phyloP scores from a whole-genome alignment of 2,797 vertebrate species.

The Hemitrygon akajei region DNA sequence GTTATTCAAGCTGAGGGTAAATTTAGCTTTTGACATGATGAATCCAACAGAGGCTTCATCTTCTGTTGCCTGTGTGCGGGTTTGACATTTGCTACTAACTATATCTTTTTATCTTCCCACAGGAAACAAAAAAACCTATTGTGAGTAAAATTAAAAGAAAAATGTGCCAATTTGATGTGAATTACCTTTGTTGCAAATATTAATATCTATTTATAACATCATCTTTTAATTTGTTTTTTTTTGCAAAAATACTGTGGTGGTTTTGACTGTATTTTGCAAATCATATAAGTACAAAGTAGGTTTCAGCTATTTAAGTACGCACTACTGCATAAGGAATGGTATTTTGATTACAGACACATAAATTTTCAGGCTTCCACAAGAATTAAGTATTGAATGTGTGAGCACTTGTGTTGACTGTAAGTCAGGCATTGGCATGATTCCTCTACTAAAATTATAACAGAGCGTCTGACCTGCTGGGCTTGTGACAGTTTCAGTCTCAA shows the following conservation, averaged over 20 bases:
- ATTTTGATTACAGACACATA: not conserved
- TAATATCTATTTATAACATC: not conserved
- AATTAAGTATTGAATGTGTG: not conserved
- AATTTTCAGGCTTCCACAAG: not conserved
- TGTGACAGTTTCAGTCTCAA: constrained; percentile 2
- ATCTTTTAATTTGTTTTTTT: not conserved
- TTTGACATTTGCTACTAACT: constrained; percentile 22
- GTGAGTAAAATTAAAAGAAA: not conserved
- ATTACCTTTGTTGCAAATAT: not conserved
- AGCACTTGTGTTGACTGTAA: constrained; percentile 17
- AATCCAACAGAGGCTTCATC: constrained; percentile 24
- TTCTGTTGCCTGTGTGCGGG: constrained; percentile 17
- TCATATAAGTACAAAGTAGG: not conserved
- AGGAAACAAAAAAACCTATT: not conserved
- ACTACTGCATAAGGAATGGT: not conserved
- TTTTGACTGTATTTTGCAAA: not conserved
- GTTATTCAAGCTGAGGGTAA: constrained; percentile 34
- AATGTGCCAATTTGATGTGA: not conserved
- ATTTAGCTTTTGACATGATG: constrained; percentile 27
- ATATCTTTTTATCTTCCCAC: not conserved
- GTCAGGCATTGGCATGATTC: constrained; percentile 6
- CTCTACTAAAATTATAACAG: constrained; percentile 32
- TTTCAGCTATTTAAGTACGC: not conserved
- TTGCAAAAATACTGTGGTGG: not conserved
- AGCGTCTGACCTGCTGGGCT: not conserved